These are phyloP conservation scores for Onychostruthus taczanowskii DNA, from an alignment of 2,113 vertebrate species.

Conservation along the genomic window DNA sequence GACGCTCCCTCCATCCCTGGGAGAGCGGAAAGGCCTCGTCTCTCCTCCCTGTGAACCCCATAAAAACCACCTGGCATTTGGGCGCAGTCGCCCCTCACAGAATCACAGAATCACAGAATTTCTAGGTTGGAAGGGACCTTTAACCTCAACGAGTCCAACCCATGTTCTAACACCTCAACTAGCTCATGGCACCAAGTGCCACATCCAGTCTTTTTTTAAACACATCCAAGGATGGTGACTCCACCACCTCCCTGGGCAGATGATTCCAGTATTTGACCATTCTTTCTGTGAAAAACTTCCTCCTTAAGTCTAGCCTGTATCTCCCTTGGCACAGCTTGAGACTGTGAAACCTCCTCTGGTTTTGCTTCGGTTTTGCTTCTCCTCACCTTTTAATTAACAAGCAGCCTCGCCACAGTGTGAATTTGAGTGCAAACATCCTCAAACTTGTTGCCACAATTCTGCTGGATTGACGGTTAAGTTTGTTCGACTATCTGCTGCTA, in stretches of 20 bases:
- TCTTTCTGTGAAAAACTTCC: too few relatives aligned
- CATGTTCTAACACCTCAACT: too few relatives aligned
- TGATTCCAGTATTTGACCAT: too few relatives aligned
- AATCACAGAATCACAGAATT: too few relatives aligned
- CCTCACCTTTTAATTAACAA: slow-evolving; percentile 49
- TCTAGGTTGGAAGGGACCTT: too few relatives aligned
- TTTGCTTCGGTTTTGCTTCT: background rate
- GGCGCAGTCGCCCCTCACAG: background rate
- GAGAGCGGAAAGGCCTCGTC: accelerated
- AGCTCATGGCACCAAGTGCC: too few relatives aligned
- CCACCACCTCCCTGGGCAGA: too few relatives aligned
- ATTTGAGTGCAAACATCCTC: slow-evolving; percentile 46
- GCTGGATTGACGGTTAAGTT: slow-evolving; percentile 59
- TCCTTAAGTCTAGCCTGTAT: too few relatives aligned
- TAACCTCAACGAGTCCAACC: too few relatives aligned
- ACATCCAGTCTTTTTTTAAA: too few relatives aligned
- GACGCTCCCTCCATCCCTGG: background rate
- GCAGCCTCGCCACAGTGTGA: slow-evolving; percentile 11
- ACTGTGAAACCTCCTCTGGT: background rate
- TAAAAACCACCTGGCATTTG: background rate
- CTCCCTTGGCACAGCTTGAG: too few relatives aligned
- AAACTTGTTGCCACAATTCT: slow-evolving; percentile 68
- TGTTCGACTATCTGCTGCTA: slow-evolving; percentile 33
- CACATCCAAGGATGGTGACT: too few relatives aligned
- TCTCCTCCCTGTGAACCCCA: background rate